A percentile compares a stretch with the other conserved stretches of the same genome.
Evolutionary conservation across 1,140 invertebrate species (phyloP).

Genomic region (Latrodectus geometricus): DNA sequence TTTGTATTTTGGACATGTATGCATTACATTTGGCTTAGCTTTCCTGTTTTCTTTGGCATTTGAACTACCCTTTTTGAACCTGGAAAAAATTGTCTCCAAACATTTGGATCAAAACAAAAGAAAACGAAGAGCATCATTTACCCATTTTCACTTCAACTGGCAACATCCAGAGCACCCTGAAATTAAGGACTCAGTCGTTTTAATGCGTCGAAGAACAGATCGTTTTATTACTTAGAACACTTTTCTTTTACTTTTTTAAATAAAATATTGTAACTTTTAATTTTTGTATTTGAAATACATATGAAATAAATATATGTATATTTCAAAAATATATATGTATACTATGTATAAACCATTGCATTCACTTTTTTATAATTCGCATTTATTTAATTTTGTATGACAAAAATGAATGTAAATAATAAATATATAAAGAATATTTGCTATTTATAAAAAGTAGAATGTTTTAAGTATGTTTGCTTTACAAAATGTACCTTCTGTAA

Average conservation of each 20-base stretch:
- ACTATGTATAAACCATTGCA: too few species aligned
- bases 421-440: too few species aligned
- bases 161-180: constrained; percentile 56
- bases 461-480: too few species aligned
- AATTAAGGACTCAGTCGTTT: constrained; percentile 52
- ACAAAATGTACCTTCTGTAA: too few species aligned
- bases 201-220: constrained; percentile 47
- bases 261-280: too few species aligned
- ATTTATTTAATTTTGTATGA: too few species aligned
- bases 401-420: too few species aligned
- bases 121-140: constrained; percentile 44
- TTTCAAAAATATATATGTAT: too few species aligned
- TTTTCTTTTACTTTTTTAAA: neutral
- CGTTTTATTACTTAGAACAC: neutral
- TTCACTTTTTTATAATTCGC: too few species aligned
- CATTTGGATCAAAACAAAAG: constrained; percentile 31
- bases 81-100: constrained; percentile 56
- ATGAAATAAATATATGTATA: too few species aligned
- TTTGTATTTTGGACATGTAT: constrained; percentile 56
- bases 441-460: too few species aligned
- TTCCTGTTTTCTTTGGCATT: constrained; percentile 54
- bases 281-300: too few species aligned
- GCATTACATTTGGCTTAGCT: constrained; percentile 53
- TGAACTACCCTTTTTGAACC: constrained; percentile 54
- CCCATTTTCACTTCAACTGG: constrained; percentile 33